These are phyloP conservation scores for Flexamia atlantica DNA, from an alignment of 2,888 invertebrate genomes.

Conservation along the genomic window DNA sequence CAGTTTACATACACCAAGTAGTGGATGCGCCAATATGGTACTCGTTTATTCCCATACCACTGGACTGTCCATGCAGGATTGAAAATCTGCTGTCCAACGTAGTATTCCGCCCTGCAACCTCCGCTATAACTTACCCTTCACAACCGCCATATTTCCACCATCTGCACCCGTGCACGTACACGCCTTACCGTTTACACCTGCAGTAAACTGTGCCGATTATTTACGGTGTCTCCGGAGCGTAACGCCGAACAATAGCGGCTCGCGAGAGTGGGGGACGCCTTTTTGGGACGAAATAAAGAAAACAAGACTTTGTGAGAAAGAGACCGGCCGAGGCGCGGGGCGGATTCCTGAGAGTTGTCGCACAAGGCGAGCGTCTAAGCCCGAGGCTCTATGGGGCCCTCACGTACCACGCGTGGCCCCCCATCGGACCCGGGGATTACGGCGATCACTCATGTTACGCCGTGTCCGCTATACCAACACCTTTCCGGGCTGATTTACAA, in stretches of 20 bases:
- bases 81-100: too few relatives aligned
- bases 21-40: too few relatives aligned
- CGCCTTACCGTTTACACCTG: neutral
- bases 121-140: too few relatives aligned
- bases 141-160: too few relatives aligned
- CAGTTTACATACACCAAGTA: too few relatives aligned
- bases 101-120: too few relatives aligned
- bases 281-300: conserved; percentile 54
- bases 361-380: conserved; percentile 10
- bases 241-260: conserved; percentile 38
- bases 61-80: too few relatives aligned
- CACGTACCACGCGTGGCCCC: conserved; percentile 23
- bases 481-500: conserved; percentile 25
- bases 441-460: conserved; percentile 30
- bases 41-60: too few relatives aligned
- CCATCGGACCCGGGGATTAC: conserved; percentile 12
- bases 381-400: conserved; percentile 13
- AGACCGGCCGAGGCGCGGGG: neutral
- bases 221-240: conserved; percentile 30
- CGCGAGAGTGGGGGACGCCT: conserved; percentile 14
- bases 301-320: conserved; percentile 45
- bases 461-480: neutral
- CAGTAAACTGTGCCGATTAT: conserved; percentile 7
- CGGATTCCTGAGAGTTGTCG: conserved; percentile 29
- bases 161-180: too few relatives aligned